These are phyloP conservation scores for Diloba caeruleocephala DNA, from an alignment of 2,888 invertebrate genomes.

Conservation along the genomic window DNA sequence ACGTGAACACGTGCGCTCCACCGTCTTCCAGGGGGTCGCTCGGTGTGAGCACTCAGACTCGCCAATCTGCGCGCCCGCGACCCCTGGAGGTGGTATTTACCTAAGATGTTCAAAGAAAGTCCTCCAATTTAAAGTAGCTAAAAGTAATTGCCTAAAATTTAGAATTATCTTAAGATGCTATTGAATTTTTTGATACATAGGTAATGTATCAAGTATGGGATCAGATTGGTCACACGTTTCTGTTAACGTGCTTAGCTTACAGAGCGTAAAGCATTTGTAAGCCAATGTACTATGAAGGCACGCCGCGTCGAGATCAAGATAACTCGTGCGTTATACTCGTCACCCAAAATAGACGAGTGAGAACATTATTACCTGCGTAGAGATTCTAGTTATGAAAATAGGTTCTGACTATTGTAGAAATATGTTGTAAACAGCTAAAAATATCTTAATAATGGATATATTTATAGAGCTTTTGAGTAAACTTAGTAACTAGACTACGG, in stretches of 20 bases:
- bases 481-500: too few species aligned
- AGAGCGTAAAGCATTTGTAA: slow-evolving; percentile 29
- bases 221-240: slow-evolving; percentile 37
- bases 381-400: slow-evolving; percentile 8
- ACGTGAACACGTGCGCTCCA: too few species aligned
- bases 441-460: too few species aligned
- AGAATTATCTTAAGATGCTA: too few species aligned
- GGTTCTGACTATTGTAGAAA: not conserved
- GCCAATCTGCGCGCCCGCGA: too few species aligned
- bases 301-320: slow-evolving; percentile 39
- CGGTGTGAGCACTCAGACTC: too few species aligned
- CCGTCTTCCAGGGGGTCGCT: too few species aligned
- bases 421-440: not conserved
- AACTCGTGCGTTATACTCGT: slow-evolving; percentile 16
- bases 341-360: slow-evolving; percentile 30
- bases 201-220: slow-evolving; percentile 8
- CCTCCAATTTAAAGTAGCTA: too few species aligned
- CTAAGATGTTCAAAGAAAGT: too few species aligned
- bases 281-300: slow-evolving; percentile 17
- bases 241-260: slow-evolving; percentile 33
- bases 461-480: too few species aligned
- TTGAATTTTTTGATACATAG: not conserved
- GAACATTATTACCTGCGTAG: slow-evolving; percentile 22
- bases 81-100: too few species aligned
- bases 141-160: too few species aligned